Conservation (phyloP, 2,797 vertebrate genomes). For the Tenualosa ilisha region DNA sequence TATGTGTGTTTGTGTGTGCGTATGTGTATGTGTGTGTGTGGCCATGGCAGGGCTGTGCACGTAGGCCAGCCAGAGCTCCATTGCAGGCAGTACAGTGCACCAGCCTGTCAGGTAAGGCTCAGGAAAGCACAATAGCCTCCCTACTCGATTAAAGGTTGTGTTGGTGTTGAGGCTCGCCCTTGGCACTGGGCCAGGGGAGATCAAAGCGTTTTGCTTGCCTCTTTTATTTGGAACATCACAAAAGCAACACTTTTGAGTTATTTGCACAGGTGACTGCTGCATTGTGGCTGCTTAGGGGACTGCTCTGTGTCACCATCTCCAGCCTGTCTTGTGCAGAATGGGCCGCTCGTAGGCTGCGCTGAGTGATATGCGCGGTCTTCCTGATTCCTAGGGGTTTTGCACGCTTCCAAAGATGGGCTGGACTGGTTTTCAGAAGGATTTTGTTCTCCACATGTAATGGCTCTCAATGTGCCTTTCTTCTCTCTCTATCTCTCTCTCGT, state of each 20-base stretch:
- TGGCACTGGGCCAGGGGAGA: constrained; percentile 41
- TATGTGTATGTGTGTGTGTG: not conserved
- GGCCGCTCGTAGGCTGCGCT: constrained; percentile 1
- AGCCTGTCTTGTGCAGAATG: not conserved
- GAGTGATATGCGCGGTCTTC: not conserved
- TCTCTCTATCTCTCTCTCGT: not conserved
- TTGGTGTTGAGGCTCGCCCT: constrained; percentile 24
- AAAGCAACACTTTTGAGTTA: constrained; percentile 47
- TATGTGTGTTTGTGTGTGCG: constrained; percentile 2
- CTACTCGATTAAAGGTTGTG: constrained; percentile 23
- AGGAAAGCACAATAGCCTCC: not conserved
- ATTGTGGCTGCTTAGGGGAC: constrained; percentile 24
- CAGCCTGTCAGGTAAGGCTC: not conserved
- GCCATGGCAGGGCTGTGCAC: not conserved
- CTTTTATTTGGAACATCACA: constrained; percentile 53
- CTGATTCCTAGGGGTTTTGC: constrained; percentile 21
- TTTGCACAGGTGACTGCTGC: constrained; percentile 61
- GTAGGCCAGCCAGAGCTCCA: not conserved
- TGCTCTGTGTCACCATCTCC: not conserved
- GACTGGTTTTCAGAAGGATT: not conserved
- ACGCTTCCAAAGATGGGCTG: constrained; percentile 13
- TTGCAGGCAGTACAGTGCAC: not conserved
- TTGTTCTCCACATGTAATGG: not conserved
- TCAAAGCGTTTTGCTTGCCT: constrained; percentile 43
- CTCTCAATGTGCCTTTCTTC: not conserved